Conservation (phyloP, 2,888 invertebrate species). For the Cephus nigrinus region DNA sequence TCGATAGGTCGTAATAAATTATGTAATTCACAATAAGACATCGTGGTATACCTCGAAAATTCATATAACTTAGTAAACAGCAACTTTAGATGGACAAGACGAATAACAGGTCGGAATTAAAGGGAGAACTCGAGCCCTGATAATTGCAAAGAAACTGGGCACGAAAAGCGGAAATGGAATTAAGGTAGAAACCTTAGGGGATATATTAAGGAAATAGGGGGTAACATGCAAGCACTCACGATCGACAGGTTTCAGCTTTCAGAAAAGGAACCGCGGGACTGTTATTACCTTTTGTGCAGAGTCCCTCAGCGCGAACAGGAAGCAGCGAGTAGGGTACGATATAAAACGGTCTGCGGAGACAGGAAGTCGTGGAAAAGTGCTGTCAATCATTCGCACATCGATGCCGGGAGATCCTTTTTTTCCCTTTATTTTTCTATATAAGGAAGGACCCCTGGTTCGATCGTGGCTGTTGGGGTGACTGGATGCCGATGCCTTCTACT, state of each 20-base stretch:
- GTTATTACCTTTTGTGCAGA: constrained; percentile 2
- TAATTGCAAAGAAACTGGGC: background rate
- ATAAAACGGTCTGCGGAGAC: background rate
- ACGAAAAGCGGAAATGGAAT: background rate
- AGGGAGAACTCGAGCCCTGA: background rate
- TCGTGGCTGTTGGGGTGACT: background rate
- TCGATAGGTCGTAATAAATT: background rate
- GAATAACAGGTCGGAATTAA: background rate
- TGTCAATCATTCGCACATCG: constrained; percentile 11
- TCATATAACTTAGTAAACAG: no score
- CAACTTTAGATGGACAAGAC: background rate
- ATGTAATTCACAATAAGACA: no score
- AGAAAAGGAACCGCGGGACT: constrained; percentile 20
- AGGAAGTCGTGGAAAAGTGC: constrained; percentile 18
- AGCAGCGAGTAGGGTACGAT: constrained; percentile 3
- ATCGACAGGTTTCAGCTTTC: constrained; percentile 31
- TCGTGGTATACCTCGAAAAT: no score
- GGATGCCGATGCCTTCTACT: background rate
- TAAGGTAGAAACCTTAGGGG: background rate
- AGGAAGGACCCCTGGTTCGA: background rate
- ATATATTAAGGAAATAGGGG: background rate
- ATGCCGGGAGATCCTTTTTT: background rate
- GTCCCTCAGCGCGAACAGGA: constrained; percentile 22
- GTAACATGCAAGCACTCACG: background rate
- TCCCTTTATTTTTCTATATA: background rate